Base-by-base conservation (phyloP, 2,888 invertebrate genomes). In the Ceratothoa steindachneri region DNA sequence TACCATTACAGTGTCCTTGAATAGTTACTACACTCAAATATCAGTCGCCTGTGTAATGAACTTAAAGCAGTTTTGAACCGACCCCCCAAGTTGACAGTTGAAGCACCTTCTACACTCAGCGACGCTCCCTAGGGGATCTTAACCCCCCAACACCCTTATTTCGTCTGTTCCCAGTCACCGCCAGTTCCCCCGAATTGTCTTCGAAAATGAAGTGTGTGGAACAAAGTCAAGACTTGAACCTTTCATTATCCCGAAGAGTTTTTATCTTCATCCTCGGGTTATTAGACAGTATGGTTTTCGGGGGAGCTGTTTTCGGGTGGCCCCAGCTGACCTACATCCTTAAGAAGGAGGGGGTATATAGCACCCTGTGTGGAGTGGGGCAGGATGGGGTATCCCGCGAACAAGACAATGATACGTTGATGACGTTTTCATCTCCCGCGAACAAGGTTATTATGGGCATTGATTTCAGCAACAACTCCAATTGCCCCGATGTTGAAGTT, bases 281-380 rank as follows among this genome's bases (percentile, higher is more conserved):
- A 15, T 3, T 75, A 7, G 78, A 78, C 51, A 73, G 71, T 9
- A 52, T 70, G 64, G 27, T 78, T 12, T 78, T 78, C 60, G 78
- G 75, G 7, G 78, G 78, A 7, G 67, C 73, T 2, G 67, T 78
- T 24, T 78, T 78, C 31, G 78, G 78, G 15, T 78, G 78, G 78
- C 78, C 78, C 1, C 78, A 75, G 75, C 64, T 78, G 28, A 75
- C 75, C 12, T 69, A 73, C 29, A 71, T 78, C 2, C 73, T 78
- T 27, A 78, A 75, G 55, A 60, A 72, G 27, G 78, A 78, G 30
- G 78, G 78, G 12, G 5, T 78, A 15, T 78, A 69, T 31, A 31
- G 68, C 29, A 55, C 69, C 52, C 67, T 77, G 24, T 77, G 77
- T 30, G 30, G 30, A 19, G 69, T 52, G 28, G 52, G 27, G 5